Base-by-base conservation (phyloP, 1,140 invertebrate genomes). In the Cotesia typhae region DNA sequence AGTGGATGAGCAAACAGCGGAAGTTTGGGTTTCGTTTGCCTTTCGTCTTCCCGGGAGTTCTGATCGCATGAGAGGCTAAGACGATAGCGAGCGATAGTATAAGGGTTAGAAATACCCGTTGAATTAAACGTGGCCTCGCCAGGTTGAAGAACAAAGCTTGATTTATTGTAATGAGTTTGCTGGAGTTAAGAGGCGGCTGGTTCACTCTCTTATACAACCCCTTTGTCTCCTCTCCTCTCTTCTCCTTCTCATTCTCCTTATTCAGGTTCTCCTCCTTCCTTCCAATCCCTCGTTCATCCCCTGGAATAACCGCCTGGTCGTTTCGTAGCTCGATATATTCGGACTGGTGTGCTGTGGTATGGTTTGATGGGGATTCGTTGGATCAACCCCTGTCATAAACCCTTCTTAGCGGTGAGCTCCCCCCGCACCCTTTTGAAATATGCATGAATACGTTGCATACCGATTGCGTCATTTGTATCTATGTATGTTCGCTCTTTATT, bases 161-260 rank as follows among this genome's bases (percentile, higher is more conserved):
- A 86, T 87, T 87, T 86, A 87, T 87, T 85, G 85, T 87, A 87
- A 87, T 86, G 86, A 87, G 86, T 87, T 87, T 86, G 83, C 78
- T 81, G 83, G 83, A 86, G 85, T 87, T 87, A 86, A 85, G 84
- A 86, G 86, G 84, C 77, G 74, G 75, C 69, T 71, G 67, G 68
- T 59, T 57, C 17, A 67, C 55, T 69, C 64, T 47, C 71, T 72
- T 47, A 47, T 60, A 51, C 36, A 41, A 38, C 5, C 61, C 47
- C 37, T 14, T 38, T 14, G 38, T 47, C 47, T 57, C 53, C 67
- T 47, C 41, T 28, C 3, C 28, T 28, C 28, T 28, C 28, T 28
- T 28, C 28, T 28, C 28, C 28, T 28, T 63, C 35, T 68, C 51
- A 28, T 67, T 61, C 28, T 17, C 47, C 36, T 52, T 53, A 10